Base-by-base conservation (phyloP, 2,888 invertebrate species). In the Abrostola triplasia region DNA sequence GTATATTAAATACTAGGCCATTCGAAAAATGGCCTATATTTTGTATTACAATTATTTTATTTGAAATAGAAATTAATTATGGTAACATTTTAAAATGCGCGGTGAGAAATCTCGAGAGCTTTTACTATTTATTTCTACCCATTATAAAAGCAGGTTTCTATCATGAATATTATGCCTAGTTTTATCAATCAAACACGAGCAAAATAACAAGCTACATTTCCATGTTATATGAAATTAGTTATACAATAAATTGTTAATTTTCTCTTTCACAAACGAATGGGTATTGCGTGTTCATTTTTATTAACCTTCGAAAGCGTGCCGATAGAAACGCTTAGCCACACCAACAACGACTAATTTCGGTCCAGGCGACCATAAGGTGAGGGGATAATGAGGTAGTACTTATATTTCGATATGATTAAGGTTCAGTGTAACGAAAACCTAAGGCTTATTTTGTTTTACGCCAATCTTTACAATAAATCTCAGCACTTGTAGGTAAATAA, bases 201-300 rank as follows among this genome's bases (percentile, higher is more conserved):
- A 44, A 13, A 24, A 24, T 47, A 47, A 47, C 13, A 13, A 13
- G 8, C 44, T 7, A 13, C 13, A 24, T 47, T 47, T 47, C 7
- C 9, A 47, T 47, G 9, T 9, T 24, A 24, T 24, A 24, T 24
- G 24, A 24, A 24, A 47, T 47, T 44, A 4, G 44, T 13, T 47
- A 24, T 8, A 47, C 13, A 47, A 9, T 24, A 47, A 47, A 47
- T 47, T 47, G 44, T 47, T 47, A 24, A 9, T 41, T 41, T 35
- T 8, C 36, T 24, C 37, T 50, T 41, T 11, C 40, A 9, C 36
- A 40, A 53, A 42, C n/a, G 36, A 56, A 57, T 37, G 64, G 51
- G 49, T 61, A 62, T 77, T 36, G 77, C 80, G 80, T 79, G 77
- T 12, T 36, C 42, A 12, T 13, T 36, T 24, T 44, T 59, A 69